Conservation (phyloP, 2,888 invertebrate species). For the Ditylenchus weischeri region DNA sequence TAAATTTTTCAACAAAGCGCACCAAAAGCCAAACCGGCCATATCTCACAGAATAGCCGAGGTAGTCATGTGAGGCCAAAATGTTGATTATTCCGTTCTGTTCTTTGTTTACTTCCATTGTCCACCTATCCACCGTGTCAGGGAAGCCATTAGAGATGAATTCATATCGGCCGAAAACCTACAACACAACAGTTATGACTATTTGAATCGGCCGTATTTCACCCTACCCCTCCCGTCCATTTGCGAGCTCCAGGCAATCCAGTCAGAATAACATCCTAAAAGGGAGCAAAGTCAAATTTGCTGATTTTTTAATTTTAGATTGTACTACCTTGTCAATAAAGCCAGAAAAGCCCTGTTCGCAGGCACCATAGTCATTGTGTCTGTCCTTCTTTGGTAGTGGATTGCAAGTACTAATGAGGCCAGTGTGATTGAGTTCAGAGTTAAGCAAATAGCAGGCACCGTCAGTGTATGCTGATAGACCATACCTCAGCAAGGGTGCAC, state of each 20-base stretch:
- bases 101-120: conserved; percentile 41
- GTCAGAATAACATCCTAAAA: conserved; percentile 49
- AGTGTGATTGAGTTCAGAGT: conserved; percentile 33
- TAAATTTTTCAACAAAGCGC: neutral
- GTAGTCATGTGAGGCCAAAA: conserved; percentile 52
- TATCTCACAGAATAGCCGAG: conserved; percentile 57
- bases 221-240: conserved; percentile 54
- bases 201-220: conserved; percentile 27
- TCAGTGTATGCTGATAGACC: conserved; percentile 49
- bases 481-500: conserved; percentile 54
- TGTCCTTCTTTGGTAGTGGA: conserved; percentile 36
- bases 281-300: neutral
- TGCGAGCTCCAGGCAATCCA: conserved; percentile 53
- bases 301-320: neutral
- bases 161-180: conserved; percentile 25
- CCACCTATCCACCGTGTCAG: conserved; percentile 38
- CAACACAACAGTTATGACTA: neutral
- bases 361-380: conserved; percentile 57
- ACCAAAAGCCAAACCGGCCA: conserved; percentile 54
- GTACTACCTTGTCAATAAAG: conserved; percentile 43
- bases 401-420: conserved; percentile 35
- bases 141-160: conserved; percentile 29
- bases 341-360: conserved; percentile 58
- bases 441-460: conserved; percentile 55
- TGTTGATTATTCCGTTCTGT: conserved; percentile 32